Base-by-base conservation (phyloP, 1,140 invertebrate species). In the Heterodera schachtii region DNA sequence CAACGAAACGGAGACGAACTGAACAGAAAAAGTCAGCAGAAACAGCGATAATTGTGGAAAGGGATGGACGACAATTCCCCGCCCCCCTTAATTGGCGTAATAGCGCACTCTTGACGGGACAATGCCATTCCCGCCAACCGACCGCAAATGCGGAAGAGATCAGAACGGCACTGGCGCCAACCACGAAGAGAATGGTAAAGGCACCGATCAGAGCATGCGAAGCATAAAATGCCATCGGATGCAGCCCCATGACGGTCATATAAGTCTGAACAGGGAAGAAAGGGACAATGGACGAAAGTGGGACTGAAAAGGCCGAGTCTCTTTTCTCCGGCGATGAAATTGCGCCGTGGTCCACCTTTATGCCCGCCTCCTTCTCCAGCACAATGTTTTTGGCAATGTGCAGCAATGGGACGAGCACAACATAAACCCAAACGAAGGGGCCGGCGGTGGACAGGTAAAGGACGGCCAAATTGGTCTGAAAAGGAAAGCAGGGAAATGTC, bases 311-410 rank as follows among this genome's bases (percentile, higher is more conserved):
- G 49, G 43, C n/a, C 31, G 31, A 31, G 31, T 31, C 31, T 31
- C 31, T 31, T 31, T 31, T 31, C 44, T 82, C 43, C 13, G 43
- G 66, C 6, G 49, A 2, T 74, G 66, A 83, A 41, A 82, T 19
- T 43, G 49, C 49, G 49, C 31, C 21, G 16, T 81, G 3, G n/a
- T 9, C 44, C 43, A 85, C 83, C 80, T 87, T 87, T 31, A 86
- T 86, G 43, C 86, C 86, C 57, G 86, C 83, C 46, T 86, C 85
- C 75, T 86, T 86, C 71, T 86, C 85, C n/a, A 77, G 46, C 74
- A 86, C 83, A 75, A 86, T 87, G 52, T 86, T 82, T 49, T 83
- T 86, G 3, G 79, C 69, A n/a, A 84, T 85, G 49, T 87, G 86
- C n/a, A 86, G 31, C 74, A 86, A 75, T 21, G 75, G 79, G 16